Evolutionary conservation across 1,140 invertebrate genomes (phyloP).

Genomic region (Druon quercuslanigerum): DNA sequence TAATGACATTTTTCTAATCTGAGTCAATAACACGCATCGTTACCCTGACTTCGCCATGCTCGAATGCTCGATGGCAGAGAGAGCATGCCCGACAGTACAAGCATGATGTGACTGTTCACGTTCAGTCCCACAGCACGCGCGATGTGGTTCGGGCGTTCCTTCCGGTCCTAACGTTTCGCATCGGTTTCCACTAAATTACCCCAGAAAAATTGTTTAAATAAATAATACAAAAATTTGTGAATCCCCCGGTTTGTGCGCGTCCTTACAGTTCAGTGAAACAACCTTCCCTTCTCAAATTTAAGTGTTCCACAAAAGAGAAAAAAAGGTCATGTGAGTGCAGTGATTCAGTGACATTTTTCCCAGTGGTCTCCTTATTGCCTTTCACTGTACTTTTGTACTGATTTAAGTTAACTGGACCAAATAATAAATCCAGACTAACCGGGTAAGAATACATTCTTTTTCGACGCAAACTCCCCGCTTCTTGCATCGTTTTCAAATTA

Average conservation of each 20-base stretch:
- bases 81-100: constrained; percentile 41
- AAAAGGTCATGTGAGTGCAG: background rate
- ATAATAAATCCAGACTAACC: background rate
- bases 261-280: background rate
- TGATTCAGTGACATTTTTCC: constrained; percentile 27
- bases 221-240: background rate
- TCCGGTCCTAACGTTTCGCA: constrained; percentile 12
- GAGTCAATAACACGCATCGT: too few relatives aligned
- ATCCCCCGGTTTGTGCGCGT: too few relatives aligned
- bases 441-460: constrained; percentile 5
- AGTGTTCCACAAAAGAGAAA: background rate
- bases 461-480: background rate
- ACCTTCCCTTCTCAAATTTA: background rate
- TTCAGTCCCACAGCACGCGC: constrained; percentile 58
- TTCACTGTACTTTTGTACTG: constrained; percentile 8
- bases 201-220: background rate
- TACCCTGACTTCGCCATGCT: constrained; percentile 39
- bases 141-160: constrained; percentile 56
- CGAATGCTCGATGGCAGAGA: constrained; percentile 36
- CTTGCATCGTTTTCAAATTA: background rate
- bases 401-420: constrained; percentile 12
- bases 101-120: constrained; percentile 55
- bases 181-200: background rate
- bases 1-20: too few relatives aligned
- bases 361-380: constrained; percentile 20